A percentile compares a stretch with the other conserved stretches of the same genome.
Evolutionary conservation across 2,113 vertebrate genomes (phyloP).

Genomic region (Pseudois nayaur): DNA sequence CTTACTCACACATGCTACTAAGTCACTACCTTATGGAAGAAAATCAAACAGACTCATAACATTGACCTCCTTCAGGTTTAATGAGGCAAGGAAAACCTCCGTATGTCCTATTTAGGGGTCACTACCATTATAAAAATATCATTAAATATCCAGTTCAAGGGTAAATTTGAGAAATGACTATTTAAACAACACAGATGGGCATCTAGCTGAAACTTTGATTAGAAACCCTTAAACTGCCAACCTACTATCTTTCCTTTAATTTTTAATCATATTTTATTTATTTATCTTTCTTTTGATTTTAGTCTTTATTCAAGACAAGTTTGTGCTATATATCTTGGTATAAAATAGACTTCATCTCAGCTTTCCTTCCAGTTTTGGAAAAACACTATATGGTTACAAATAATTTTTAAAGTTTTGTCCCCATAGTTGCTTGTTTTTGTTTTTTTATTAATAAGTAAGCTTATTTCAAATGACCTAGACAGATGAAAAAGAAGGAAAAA

Average conservation of each 20-base stretch:
- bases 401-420: background rate
- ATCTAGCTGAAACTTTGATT: background rate
- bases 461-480: background rate
- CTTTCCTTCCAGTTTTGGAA: background rate
- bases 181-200: conserved; percentile 16
- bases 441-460: background rate
- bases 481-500: background rate
- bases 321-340: background rate
- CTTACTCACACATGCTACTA: conserved; percentile 47
- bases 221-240: background rate
- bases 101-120: conserved; percentile 50
- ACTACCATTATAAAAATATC: conserved; percentile 58
- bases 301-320: background rate
- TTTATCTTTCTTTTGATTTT: background rate
- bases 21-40: conserved; percentile 32
- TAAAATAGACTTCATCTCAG: background rate
- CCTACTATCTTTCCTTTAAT: background rate
- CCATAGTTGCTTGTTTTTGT: background rate
- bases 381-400: background rate
- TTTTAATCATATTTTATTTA: background rate
- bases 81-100: conserved; percentile 65
- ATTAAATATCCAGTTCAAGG: conserved; percentile 65
- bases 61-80: conserved; percentile 51
- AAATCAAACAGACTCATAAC: background rate
- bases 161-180: conserved; percentile 34